Evolutionary conservation across 2,888 invertebrate genomes (phyloP).

Genomic region (Drosophila anomalata): DNA sequence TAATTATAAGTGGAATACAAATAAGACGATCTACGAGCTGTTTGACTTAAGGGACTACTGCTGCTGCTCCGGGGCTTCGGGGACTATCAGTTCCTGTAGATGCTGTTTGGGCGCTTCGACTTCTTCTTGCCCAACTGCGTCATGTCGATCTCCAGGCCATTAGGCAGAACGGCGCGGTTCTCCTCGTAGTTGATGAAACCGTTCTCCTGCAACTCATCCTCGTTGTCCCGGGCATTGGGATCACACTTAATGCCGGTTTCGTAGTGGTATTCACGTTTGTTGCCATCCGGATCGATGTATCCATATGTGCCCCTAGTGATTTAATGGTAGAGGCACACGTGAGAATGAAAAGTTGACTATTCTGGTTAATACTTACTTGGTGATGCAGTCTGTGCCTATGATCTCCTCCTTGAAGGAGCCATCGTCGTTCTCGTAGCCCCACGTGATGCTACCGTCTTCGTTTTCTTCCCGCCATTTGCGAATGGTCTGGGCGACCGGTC

Average conservation of each 20-base stretch:
- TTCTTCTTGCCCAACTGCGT: constrained; percentile 88
- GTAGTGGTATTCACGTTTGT: constrained; percentile 92
- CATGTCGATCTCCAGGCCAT: constrained; percentile 89
- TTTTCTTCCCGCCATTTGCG: constrained; percentile 91
- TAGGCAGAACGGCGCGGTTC: constrained; percentile 89
- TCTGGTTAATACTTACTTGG: constrained; percentile 82
- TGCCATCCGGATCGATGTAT: constrained; percentile 92
- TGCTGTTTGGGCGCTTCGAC: constrained; percentile 87
- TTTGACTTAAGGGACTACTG: constrained; percentile 58
- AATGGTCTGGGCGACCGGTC: constrained; percentile 89
- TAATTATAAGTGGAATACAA: constrained; percentile 67
- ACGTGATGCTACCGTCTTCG: constrained; percentile 90
- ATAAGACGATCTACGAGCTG: constrained; percentile 66
- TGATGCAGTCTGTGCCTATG: constrained; percentile 91
- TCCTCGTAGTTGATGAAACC: constrained; percentile 90
- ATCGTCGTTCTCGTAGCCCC: constrained; percentile 95
- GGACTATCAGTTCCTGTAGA: constrained; percentile 76
- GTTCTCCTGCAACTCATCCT: constrained; percentile 85
- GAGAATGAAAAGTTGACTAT: too few relatives aligned
- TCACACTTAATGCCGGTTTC: constrained; percentile 90
- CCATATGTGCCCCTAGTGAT: constrained; percentile 90
- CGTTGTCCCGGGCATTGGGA: constrained; percentile 84
- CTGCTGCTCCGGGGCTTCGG: constrained; percentile 7
- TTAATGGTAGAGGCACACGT: neutral
- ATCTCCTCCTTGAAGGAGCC: constrained; percentile 94